Evolutionary conservation across 2,888 invertebrate species (phyloP).

Genomic region (Theodoxus fluviatilis): DNA sequence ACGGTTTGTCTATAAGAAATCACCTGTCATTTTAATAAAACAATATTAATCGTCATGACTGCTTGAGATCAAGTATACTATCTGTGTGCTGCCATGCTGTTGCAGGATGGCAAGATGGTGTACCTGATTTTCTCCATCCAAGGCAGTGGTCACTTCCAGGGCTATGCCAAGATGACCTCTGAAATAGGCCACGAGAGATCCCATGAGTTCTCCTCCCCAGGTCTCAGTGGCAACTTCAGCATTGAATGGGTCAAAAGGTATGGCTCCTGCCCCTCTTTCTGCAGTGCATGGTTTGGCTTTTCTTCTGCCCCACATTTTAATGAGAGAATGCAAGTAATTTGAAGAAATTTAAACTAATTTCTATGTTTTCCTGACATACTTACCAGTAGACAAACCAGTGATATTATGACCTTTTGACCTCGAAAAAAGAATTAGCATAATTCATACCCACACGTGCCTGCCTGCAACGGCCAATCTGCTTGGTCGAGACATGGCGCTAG

Average conservation of each 20-base stretch:
- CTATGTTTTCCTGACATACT: too few species aligned
- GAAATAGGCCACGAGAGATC: conserved; percentile 57
- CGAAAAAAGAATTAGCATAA: too few species aligned
- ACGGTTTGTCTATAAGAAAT: too few species aligned
- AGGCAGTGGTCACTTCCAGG: conserved; percentile 69
- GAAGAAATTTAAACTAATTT: background rate
- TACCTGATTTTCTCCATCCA: conserved; percentile 70
- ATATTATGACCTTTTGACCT: too few species aligned
- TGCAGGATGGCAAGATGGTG: conserved; percentile 60
- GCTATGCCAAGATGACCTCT: conserved; percentile 65
- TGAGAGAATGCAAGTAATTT: background rate
- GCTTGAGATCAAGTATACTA: too few species aligned
- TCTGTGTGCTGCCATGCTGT: conserved; percentile 25
- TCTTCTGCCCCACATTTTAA: background rate
- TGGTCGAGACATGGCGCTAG: too few species aligned
- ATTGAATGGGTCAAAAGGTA: conserved; percentile 68
- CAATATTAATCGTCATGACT: too few species aligned
- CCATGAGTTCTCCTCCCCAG: conserved; percentile 61
- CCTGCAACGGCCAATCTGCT: too few species aligned
- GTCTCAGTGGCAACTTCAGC: conserved; percentile 61
- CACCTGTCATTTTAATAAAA: too few species aligned
- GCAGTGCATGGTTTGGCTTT: background rate
- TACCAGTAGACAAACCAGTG: too few species aligned
- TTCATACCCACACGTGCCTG: too few species aligned
- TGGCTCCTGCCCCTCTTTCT: conserved; percentile 5